Base-by-base conservation (phyloP, 2,888 invertebrate species). In the Spisula subtruncata region DNA sequence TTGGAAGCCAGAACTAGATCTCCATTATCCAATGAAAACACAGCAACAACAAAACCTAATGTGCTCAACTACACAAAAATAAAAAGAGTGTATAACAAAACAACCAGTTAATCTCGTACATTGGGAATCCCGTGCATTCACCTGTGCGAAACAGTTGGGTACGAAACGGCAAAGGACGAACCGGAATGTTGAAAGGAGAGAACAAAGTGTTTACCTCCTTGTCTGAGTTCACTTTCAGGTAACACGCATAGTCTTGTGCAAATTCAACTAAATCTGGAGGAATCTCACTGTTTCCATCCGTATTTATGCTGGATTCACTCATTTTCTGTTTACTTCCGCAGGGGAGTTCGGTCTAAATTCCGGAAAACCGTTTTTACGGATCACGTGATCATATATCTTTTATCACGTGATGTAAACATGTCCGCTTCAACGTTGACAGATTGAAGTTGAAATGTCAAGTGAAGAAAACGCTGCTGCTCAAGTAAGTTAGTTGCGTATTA, bases 221-320 rank as follows among this genome's bases (percentile, higher is more conserved):
- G 35, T 89, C 54, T 10, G 92, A 51, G 79, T 92, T 89, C 25
- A 90, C 88, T n/a, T 83, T 25, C 46, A 92, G 79, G 85, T 89
- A 92, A 18, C 79, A 29, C 10, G 89, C 46, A 83, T 86, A 92
- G 84, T 92, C 92, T 25, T 86, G 83, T 81, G 92, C 51, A 75
- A 92, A 56, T n/a, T 91, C 89, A 35, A 48, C 41, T 18, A 87
- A 32, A 79, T 85, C 84, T 48, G 32, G 75, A 71, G 84, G 46
- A 46, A 14, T 29, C 51, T 56, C 87, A 83, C 79, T 75, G 56
- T 79, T 87, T 14, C 8, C 71, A 25, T 29, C 71, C 10, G 29
- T 29, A 32, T 29, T 25, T 25, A 56, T 14, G 18, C 25, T 32
- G n/a, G 71, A 29, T 71, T 71, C 71, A 29, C 71, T 71, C 71